Base-by-base conservation (phyloP, 1,140 invertebrate species). In the Drosophila ercepeae region DNA sequence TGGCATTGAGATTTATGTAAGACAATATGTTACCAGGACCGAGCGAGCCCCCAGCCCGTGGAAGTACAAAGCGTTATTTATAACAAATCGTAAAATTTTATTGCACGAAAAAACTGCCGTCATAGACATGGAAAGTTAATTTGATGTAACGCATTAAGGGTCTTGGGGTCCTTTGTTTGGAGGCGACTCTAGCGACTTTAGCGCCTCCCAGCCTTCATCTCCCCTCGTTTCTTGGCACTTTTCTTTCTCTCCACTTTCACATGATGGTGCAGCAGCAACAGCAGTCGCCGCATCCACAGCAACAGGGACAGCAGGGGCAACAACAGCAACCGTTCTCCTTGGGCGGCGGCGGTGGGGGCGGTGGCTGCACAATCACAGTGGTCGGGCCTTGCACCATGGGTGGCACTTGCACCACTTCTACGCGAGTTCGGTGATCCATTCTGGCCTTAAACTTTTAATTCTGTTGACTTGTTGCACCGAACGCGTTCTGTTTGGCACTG, bases 51-150 rank as follows among this genome's bases (percentile, higher is more conserved):
- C 16, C 9, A 23, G 32, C 50, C 64, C 36, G 7, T 16, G 36
- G 36, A 6, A 63, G 74, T 48, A 82, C 64, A 86, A 70, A 71
- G 59, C 57, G 76, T 88, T 89, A 89, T 88, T 88, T 88, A 89
- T 78, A 82, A 82, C 60, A 64, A 89, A 89, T 88, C 82, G 83
- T 88, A 82, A 88, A 88, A 82, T 88, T 88, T 88, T 88, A 88
- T 88, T 88, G 77, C 71, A 88, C 60, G 61, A 75, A 77, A 88
- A 82, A 81, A 77, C 32, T 76, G 51, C 46, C 54, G n/a, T 52
- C 60, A 50, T 60, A 65, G 65, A 65, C 73, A 81, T 76, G 81
- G 76, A 72, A 88, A 82, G 77, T 88, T 82, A 88, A 88, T 89
- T 88, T 82, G 82, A 88, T 59, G 82, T 88, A 78, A 82, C 58